phyloP scores from a whole-genome alignment of 2,888 invertebrate species.

The Endotricha flammealis region DNA sequence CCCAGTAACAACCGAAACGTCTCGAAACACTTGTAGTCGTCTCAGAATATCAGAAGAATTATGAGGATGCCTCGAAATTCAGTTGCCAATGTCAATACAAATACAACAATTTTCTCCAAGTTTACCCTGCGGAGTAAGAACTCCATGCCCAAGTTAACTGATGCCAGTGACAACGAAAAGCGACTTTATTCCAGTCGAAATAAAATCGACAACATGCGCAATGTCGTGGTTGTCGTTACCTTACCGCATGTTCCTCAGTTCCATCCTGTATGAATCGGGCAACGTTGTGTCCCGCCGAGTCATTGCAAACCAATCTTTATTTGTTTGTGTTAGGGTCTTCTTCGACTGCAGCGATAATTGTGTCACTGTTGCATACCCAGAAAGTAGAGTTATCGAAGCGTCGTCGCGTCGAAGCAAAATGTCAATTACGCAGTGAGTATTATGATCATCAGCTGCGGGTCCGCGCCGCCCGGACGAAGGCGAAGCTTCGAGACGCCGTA shows the following conservation, averaged over 20 bases:
- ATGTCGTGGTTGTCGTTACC: neutral
- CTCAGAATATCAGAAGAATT: too few species aligned
- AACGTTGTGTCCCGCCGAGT: neutral
- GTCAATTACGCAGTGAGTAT: neutral
- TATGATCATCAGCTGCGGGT: too few species aligned
- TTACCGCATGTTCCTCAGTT: neutral
- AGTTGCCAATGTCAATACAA: neutral
- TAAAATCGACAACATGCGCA: neutral
- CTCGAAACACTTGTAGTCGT: too few species aligned
- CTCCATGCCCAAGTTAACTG: neutral
- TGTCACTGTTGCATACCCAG: neutral
- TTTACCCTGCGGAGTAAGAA: neutral
- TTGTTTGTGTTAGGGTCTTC: neutral
- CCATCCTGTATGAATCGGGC: too few species aligned
- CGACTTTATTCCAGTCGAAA: neutral
- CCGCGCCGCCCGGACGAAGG: too few species aligned
- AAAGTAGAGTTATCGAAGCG: neutral
- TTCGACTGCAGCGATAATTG: neutral
- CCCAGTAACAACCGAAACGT: too few species aligned
- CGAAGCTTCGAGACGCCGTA: slow-evolving; percentile 16
- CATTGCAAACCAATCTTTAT: neutral
- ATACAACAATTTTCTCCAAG: neutral
- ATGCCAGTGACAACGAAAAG: neutral
- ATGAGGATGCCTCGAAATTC: neutral
- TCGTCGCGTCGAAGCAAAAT: neutral